These are phyloP conservation scores for Chloroceryle aenea DNA, from an alignment of 2,113 vertebrate genomes.

Conservation along the genomic window DNA sequence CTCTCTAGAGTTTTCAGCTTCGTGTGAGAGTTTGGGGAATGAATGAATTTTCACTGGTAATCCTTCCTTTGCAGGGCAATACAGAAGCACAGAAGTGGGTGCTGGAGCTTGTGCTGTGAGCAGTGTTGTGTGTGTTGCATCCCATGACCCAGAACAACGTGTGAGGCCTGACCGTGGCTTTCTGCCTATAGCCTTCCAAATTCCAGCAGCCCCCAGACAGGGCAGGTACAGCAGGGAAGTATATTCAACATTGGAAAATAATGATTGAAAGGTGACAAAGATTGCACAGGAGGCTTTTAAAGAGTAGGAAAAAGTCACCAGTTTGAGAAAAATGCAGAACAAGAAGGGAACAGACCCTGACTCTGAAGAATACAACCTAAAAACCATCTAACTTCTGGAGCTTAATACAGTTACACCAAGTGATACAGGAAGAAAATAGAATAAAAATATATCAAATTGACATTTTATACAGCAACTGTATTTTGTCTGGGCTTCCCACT, in stretches of 20 bases:
- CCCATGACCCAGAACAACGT: not conserved
- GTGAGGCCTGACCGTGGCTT: not conserved
- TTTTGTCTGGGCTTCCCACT: not conserved
- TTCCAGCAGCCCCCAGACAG: not conserved
- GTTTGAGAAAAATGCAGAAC: not conserved
- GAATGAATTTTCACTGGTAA: not conserved
- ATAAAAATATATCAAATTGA: not conserved
- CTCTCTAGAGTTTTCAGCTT: fast-evolving
- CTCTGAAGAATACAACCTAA: not conserved
- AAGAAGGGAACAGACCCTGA: not conserved
- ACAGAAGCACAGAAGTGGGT: not conserved
- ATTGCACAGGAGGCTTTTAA: not conserved
- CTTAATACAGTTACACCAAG: not conserved
- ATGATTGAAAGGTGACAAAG: not conserved
- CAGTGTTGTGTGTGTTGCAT: fast-evolving
- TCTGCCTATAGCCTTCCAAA: not conserved
- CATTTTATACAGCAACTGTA: not conserved
- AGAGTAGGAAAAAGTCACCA: not conserved
- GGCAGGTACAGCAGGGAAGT: not conserved
- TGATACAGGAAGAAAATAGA: not conserved
- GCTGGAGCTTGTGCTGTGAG: not conserved
- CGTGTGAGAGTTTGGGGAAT: not conserved
- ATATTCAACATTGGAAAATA: not conserved
- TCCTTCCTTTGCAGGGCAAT: not conserved
- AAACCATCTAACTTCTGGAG: not conserved